phyloP scores from a whole-genome alignment of 1,140 invertebrate genomes.

The Telenomus remus region DNA sequence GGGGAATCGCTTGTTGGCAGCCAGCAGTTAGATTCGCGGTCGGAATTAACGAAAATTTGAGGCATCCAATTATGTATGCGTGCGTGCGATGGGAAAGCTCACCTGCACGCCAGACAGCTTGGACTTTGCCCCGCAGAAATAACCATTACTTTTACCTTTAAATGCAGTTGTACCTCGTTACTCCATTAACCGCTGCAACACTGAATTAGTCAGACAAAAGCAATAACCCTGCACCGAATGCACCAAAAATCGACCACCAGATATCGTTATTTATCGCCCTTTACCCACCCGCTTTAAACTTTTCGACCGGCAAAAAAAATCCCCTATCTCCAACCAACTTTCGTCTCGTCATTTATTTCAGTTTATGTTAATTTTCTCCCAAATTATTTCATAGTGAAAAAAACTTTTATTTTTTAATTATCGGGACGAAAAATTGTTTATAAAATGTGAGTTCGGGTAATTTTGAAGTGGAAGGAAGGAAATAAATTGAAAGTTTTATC shows the following conservation, averaged over 20 bases:
- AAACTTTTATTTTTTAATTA: too few relatives aligned
- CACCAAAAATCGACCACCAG: constrained; percentile 40
- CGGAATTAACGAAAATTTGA: constrained; percentile 60
- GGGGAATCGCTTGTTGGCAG: constrained; percentile 51
- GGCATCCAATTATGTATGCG: constrained; percentile 61
- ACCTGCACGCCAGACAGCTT: constrained; percentile 61
- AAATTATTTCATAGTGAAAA: too few relatives aligned
- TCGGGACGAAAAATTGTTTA: too few relatives aligned
- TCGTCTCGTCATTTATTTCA: too few relatives aligned
- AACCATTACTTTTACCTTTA: constrained; percentile 61
- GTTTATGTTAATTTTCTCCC: too few relatives aligned
- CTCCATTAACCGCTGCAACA: constrained; percentile 45
- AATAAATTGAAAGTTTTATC: background rate
- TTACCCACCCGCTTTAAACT: constrained; percentile 30
- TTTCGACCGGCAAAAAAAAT: background rate
- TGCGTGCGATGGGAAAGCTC: constrained; percentile 62
- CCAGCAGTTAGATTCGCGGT: constrained; percentile 49
- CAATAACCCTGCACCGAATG: constrained; percentile 46
- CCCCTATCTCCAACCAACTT: too few relatives aligned
- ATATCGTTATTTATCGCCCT: constrained; percentile 35
- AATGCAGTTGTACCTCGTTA: constrained; percentile 54
- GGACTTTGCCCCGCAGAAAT: constrained; percentile 50
- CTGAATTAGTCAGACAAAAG: constrained; percentile 50
- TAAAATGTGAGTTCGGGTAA: too few relatives aligned
- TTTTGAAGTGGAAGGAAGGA: too few relatives aligned